Evolutionary conservation across 1,140 invertebrate genomes (phyloP).

Genomic region (Cataglyphis hispanica): DNA sequence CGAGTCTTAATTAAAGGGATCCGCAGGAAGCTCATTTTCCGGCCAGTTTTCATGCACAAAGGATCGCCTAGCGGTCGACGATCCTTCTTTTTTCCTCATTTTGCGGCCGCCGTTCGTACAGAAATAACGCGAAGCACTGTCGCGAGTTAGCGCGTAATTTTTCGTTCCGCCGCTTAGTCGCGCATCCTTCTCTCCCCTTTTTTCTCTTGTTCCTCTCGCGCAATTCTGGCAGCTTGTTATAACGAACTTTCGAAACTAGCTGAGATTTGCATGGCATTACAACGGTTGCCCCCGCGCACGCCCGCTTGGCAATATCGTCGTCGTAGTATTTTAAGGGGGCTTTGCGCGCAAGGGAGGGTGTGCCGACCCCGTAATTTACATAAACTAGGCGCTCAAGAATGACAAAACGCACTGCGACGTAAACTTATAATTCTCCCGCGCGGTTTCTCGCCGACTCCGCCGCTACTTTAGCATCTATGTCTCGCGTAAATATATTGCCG

Average conservation of each 20-base stretch:
- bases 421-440: conserved; percentile 75
- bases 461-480: conserved; percentile 34
- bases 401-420: conserved; percentile 73
- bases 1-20: conserved; percentile 66
- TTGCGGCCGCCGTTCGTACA: conserved; percentile 37
- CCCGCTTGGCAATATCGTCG: conserved; percentile 69
- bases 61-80: conserved; percentile 47
- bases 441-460: conserved; percentile 31
- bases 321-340: conserved; percentile 71
- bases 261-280: conserved; percentile 80
- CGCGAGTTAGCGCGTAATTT: conserved; percentile 61
- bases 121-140: conserved; percentile 59
- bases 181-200: conserved; percentile 26
- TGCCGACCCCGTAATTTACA: conserved; percentile 75
- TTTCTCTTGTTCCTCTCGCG: conserved; percentile 40
- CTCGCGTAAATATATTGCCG: conserved; percentile 50
- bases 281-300: not conserved
- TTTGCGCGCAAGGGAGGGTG: conserved; percentile 62
- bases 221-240: conserved; percentile 71
- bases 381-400: conserved; percentile 72
- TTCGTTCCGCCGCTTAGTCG: conserved; percentile 48
- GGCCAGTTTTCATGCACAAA: conserved; percentile 57
- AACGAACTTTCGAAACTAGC: conserved; percentile 79
- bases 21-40: conserved; percentile 62
- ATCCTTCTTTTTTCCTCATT: conserved; percentile 42